Conservation (phyloP, 2,888 invertebrate species). For the Thumatha senex region DNA sequence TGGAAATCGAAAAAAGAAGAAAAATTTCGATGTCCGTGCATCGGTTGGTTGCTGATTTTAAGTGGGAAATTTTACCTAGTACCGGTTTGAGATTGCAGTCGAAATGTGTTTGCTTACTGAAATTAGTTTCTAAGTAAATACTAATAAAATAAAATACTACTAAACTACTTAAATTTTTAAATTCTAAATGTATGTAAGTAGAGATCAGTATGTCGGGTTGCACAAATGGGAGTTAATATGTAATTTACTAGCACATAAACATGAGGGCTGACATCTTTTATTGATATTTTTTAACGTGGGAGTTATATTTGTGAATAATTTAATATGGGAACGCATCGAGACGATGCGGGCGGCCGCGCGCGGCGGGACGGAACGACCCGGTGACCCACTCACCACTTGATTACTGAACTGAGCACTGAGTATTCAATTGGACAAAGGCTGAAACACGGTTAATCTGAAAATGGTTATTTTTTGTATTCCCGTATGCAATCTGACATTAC, state of each 20-base stretch:
- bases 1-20: too few species aligned
- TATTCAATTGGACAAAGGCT: conserved; percentile 72
- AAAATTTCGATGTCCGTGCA: too few species aligned
- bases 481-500: conserved; percentile 36
- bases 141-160: too few species aligned
- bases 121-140: too few species aligned
- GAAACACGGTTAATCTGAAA: conserved; percentile 69
- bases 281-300: conserved; percentile 54
- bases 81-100: too few species aligned
- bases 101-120: too few species aligned
- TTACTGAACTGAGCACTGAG: conserved; percentile 56
- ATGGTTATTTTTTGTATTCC: conserved; percentile 52
- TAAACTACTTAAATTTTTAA: too few species aligned
- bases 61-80: too few species aligned
- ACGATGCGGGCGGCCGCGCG: conserved; percentile 44
- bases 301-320: conserved; percentile 60
- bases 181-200: too few species aligned
- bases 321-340: conserved; percentile 51
- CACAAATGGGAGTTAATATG: neutral
- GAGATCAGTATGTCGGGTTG: too few species aligned
- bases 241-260: conserved; percentile 34
- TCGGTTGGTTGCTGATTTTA: too few species aligned
- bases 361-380: conserved; percentile 60
- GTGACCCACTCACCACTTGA: conserved; percentile 74
- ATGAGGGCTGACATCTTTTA: conserved; percentile 62